Evolutionary conservation across 1,140 invertebrate genomes (phyloP).

Genomic region (Arctopsyche grandis): DNA sequence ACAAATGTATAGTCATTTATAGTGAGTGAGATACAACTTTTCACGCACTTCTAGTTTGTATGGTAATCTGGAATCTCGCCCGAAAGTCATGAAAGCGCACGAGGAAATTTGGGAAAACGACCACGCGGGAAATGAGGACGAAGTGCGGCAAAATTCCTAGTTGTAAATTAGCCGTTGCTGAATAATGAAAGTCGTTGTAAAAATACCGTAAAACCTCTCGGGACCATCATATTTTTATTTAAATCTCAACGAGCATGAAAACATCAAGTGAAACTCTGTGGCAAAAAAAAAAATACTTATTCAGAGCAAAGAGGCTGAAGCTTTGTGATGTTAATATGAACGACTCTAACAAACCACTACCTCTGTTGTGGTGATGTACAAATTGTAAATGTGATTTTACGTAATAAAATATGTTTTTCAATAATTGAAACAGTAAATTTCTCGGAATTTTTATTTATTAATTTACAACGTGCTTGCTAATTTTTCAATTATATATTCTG

Average conservation of each 20-base stretch:
- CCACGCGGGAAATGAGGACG: neutral
- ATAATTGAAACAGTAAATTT: too few species aligned
- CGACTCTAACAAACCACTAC: constrained; percentile 4
- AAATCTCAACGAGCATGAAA: too few species aligned
- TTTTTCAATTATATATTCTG: too few species aligned
- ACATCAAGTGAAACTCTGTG: too few species aligned
- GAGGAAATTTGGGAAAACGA: neutral
- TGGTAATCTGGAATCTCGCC: constrained; percentile 15
- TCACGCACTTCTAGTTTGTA: neutral
- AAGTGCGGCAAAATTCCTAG: neutral
- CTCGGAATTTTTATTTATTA: neutral
- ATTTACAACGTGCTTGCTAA: too few species aligned
- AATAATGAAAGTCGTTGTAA: neutral
- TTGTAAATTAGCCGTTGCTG: neutral
- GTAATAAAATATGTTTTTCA: too few species aligned
- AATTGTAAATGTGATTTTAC: too few species aligned
- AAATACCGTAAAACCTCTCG: too few species aligned
- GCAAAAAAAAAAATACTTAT: too few species aligned
- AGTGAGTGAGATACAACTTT: neutral
- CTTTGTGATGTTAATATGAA: neutral
- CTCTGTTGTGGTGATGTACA: neutral
- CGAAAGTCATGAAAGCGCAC: neutral
- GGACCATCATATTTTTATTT: too few species aligned
- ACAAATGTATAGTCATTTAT: too few species aligned
- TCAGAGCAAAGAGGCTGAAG: too few species aligned